These are phyloP conservation scores for Philonicus albiceps DNA, from an alignment of 2,888 invertebrate genomes.

Conservation along the genomic window DNA sequence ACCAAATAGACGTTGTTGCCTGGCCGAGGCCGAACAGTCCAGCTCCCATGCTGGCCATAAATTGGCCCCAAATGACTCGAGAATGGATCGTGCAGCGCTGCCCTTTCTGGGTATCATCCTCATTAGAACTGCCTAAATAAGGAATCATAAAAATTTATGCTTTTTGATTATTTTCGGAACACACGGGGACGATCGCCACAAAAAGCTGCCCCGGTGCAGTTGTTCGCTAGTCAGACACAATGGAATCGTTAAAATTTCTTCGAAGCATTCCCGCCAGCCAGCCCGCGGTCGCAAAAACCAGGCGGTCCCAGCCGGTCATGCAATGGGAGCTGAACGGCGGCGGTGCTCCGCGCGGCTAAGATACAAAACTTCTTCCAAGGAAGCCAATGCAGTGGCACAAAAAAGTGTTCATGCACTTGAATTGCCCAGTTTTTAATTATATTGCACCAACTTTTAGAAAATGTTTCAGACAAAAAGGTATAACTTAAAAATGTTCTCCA, in stretches of 20 bases:
- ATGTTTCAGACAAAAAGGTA: no score
- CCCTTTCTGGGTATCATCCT: slow-evolving; percentile 41
- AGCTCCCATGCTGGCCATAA: slow-evolving; percentile 33
- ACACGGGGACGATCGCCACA: neutral
- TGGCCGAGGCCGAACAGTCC: neutral
- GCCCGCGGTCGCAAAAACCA: neutral
- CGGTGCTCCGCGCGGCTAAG: neutral
- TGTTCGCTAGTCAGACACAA: slow-evolving; percentile 37
- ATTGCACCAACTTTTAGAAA: no score
- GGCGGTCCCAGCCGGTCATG: neutral
- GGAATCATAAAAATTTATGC: slow-evolving; percentile 47
- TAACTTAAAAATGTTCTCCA: no score
- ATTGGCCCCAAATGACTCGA: slow-evolving; percentile 30
- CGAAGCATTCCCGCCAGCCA: neutral
- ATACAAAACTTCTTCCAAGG: neutral
- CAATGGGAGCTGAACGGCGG: neutral
- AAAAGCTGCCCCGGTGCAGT: slow-evolving; percentile 23
- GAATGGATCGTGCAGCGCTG: slow-evolving; percentile 13
- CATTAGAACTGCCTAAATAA: slow-evolving; percentile 45
- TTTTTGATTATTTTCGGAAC: slow-evolving; percentile 39
- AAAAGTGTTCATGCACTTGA: neutral
- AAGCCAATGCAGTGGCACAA: neutral
- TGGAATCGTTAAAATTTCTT: slow-evolving; percentile 45
- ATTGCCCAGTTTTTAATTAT: neutral
- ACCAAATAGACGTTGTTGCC: slow-evolving; percentile 13